Evolutionary conservation across 2,113 vertebrate species (phyloP), one percentile per base, ranked within the genome.

Genomic region (Eudyptes chrysolophus): DNA sequence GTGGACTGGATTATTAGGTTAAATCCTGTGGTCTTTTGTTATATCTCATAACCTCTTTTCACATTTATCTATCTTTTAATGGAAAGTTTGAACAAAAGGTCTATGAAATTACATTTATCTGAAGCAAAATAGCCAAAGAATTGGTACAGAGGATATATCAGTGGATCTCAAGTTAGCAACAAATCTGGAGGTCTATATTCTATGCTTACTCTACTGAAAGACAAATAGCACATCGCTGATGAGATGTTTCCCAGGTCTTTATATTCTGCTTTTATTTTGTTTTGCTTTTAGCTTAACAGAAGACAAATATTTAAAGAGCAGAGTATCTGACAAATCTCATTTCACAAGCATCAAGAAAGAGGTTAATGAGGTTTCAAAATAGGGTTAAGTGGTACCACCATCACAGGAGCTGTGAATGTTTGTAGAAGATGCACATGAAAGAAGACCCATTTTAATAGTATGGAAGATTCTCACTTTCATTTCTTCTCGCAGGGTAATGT

Each of bases 351-450:
- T 97, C 92, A 97, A 97, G 88, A 92, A 92, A 71, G 76, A 97
- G 97, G 95, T 97, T 97, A 97, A 97, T 95, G 94, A 97, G 90
- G 93, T 96, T 97, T 96, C 92, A 75, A 96, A 94, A 94, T 77
- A 94, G 80, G 96, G 96, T 97, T 96, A 97, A 97, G 96, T 93
- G 85, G 82, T 97, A 97, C 58, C 57, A 83, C 85, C 82, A 64
- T 96, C 92, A 94, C 78, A 96, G 71, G n/a, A 97, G 94, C 90
- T 76, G 92, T 94, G 95, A 96, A 92, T 92, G 84, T 96, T 97
- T 97, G 94, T 97, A 92, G 92, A 95, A 84, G 65, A 79, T 77
- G 94, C 54, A 97, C 94, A 96, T 97, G 91, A 97, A 97, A 97
- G 92, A 87, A 89, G 83, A 97, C 10, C 66, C 77, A 94, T 91